Conservation (phyloP, 2,797 vertebrate species). For the Tangara arthus region DNA sequence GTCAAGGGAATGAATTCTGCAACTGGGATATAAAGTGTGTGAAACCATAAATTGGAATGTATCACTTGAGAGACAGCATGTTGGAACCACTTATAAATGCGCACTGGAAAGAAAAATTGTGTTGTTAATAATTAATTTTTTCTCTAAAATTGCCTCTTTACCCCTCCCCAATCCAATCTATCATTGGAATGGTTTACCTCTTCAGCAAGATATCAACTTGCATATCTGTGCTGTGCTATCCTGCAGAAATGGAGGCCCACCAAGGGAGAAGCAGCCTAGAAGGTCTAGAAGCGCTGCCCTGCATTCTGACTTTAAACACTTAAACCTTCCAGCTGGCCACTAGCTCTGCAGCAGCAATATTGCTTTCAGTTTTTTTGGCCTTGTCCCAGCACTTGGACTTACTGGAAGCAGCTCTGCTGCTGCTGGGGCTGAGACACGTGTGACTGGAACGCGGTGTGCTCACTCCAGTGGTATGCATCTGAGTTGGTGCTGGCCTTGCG, state of each 20-base stretch:
- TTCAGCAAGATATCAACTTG: not conserved
- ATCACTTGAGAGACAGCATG: not conserved
- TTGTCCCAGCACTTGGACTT: not conserved
- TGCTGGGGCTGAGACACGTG: not conserved
- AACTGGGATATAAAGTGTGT: not conserved
- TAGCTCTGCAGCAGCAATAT: not conserved
- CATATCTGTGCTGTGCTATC: not conserved
- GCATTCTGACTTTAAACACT: not conserved
- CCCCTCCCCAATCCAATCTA: not conserved
- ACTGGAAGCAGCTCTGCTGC: not conserved
- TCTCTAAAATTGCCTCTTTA: not conserved
- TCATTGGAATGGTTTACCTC: not conserved
- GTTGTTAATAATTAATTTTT: not conserved
- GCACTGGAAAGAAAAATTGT: not conserved
- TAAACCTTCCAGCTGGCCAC: not conserved
- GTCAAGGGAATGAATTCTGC: not conserved
- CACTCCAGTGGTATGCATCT: not conserved
- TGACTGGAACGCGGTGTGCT: rapidly evolving
- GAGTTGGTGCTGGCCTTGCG: not conserved
- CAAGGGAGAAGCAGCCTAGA: not conserved
- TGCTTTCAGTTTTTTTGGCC: not conserved
- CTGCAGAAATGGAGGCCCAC: not conserved
- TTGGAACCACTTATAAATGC: not conserved
- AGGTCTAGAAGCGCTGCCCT: not conserved
- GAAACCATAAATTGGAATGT: not conserved